Evolutionary conservation across 2,113 vertebrate species (phyloP).

Genomic region (Holacanthus passer): DNA sequence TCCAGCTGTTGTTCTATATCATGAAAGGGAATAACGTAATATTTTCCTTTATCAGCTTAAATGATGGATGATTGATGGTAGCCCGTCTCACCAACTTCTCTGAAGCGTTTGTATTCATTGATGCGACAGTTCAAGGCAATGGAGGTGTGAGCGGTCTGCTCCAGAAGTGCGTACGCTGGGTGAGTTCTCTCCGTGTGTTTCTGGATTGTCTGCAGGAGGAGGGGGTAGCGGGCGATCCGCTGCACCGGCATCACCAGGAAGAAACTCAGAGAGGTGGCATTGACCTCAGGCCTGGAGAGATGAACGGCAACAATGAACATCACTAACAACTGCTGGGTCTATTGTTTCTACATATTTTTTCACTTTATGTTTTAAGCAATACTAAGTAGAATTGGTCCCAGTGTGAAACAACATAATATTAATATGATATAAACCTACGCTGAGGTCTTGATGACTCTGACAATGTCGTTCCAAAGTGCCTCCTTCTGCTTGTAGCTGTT

Average conservation of each 20-base stretch:
- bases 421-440: conserved; percentile 86
- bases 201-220: conserved; percentile 94
- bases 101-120: conserved; percentile 95
- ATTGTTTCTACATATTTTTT: neutral
- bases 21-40: too few relatives aligned
- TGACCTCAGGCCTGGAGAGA: conserved; percentile 87
- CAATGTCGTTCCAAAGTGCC: conserved; percentile 86
- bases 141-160: conserved; percentile 84
- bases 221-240: conserved; percentile 93
- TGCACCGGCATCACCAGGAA: conserved; percentile 96
- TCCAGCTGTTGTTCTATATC: too few relatives aligned
- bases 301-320: neutral
- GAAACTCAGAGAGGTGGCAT: conserved; percentile 91
- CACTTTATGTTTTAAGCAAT: neutral
- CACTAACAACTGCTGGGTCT: neutral
- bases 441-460: conserved; percentile 83
- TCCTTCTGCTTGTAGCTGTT: conserved; percentile 90
- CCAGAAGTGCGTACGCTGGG: conserved; percentile 82
- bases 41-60: too few relatives aligned
- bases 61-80: neutral
- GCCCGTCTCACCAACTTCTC: conserved; percentile 92
- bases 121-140: conserved; percentile 91
- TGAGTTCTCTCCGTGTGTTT: conserved; percentile 86
- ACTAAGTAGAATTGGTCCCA: neutral
- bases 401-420: neutral